Base-by-base conservation (phyloP, 2,888 invertebrate genomes). In the Euproctis similis region DNA sequence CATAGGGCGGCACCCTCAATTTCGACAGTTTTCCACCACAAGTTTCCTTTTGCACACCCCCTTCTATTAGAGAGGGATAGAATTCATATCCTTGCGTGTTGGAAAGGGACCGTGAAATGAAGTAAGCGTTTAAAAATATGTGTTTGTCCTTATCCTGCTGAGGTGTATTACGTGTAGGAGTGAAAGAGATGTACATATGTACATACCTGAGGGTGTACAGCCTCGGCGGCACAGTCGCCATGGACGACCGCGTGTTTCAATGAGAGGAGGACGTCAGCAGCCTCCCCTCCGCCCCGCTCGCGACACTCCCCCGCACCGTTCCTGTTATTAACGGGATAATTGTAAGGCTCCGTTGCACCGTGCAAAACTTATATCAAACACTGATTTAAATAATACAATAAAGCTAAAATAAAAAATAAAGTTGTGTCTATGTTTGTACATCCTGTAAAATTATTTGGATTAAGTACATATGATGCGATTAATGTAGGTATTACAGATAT, bases 241-340 rank as follows among this genome's bases (percentile, higher is more conserved):
- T 94, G 94, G 19, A 94, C 92, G 33, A 95, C 93, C 22, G 94
- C 93, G 67, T 95, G 94, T 66, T 95, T 95, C 52, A 95, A 80
- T 0, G 94, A 94, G 56, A 95, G 86, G 24, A 96, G 87, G 40
- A 95, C 95, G 74, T 95, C 95, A n/a, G 95, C 94, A 53, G 94
- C 91, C 57, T 94, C 94, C 53, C 89, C 84, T 18, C 82, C 81
- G 7, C 69, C 73, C 34, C 82, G 76, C 42, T 89, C 88, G 31
- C 88, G 85, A 41, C 86, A 86, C 38, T 88, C 88, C 39, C 76
- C 71, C 23, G 77, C 54, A 48, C 80, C 77, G 50, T 45, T 86
- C 74, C 69, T 85, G 73, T 61, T 68, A 31, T 31, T 21, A 49
- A 53, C 28, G 31, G 19, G 5, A 31, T 35, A 24, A 25, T 27